Base-by-base conservation (phyloP, 2,113 vertebrate species). In the Colinus virginianus region DNA sequence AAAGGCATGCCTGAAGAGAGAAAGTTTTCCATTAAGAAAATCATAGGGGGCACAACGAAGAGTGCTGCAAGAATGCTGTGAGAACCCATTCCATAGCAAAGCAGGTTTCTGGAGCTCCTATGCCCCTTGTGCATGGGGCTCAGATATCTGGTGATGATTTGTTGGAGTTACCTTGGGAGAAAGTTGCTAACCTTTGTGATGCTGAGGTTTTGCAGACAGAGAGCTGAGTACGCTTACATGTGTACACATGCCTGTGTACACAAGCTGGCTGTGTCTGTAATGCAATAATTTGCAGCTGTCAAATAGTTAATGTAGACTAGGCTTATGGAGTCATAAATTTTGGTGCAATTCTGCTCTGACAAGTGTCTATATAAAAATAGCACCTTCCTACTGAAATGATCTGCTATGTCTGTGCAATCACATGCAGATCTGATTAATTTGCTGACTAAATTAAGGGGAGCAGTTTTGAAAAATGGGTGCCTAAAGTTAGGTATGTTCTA, bases 391-490 rank as follows among this genome's bases (percentile, higher is more conserved):
- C 92, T 93, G 79, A 92, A 87, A 88, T 76, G 30, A 92, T 95
- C 77, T 92, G 80, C 92, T 94, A 61, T 96, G 83, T 92, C 1
- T 94, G 90, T 90, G 80, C 90, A 95, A 96, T 96, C 95, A 88
- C 85, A 94, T 93, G 90, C 94, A 95, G 90, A 93, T 93, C 86
- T 95, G 94, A 96, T 96, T 95, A 97, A 96, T 88, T 94, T 94
- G 68, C 78, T 93, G 93, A 87, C 81, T 96, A 94, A 94, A 92
- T 96, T 89, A 93, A 88, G 64, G 51, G 78, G 68, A 91, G 80
- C 18, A 11, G 55, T 72, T 96, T 84, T 95, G 77, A 95, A 87
- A 94, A 93, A 90, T 72, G n/a, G 48, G 25, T 92, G 55, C 62
- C 93, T 95, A 87, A 94, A 94, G 77, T 97, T 92, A 95, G 90